A percentile compares a stretch with the other conserved stretches of the same genome.
Evolutionary conservation across 2,888 invertebrate species (phyloP).

Genomic region (Notodromas monacha): DNA sequence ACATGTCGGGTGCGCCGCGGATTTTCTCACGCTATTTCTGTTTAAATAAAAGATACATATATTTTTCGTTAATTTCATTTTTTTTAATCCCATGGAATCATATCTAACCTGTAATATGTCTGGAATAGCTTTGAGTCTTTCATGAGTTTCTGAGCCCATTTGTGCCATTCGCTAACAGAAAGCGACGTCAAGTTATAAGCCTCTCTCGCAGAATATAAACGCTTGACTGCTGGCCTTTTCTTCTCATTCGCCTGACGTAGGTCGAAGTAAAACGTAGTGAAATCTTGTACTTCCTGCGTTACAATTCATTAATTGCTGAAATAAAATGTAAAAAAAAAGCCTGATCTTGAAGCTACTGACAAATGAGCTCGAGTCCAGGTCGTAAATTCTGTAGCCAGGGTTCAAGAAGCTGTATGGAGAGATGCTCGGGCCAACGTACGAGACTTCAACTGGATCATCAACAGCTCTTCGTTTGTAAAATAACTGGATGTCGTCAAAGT

Average conservation of each 20-base stretch:
- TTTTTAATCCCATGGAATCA: no score
- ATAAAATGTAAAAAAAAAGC: no score
- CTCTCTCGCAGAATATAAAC: constrained; percentile 16
- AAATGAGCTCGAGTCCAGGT: constrained; percentile 17
- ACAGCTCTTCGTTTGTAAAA: no score
- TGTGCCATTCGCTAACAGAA: constrained; percentile 15
- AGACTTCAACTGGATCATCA: constrained; percentile 13
- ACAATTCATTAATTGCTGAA: no score
- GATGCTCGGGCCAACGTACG: constrained; percentile 20
- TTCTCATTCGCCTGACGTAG: constrained; percentile 14
- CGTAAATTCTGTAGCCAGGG: constrained; percentile 21
- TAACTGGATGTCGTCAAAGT: constrained; percentile 16
- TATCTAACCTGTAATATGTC: constrained; percentile 10
- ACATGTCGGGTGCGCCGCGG: not conserved
- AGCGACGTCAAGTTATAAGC: constrained; percentile 15
- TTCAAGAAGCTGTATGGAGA: constrained; percentile 20
- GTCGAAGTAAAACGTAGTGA: constrained; percentile 18
- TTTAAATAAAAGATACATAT: no score
- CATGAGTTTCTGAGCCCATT: constrained; percentile 12
- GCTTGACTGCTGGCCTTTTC: constrained; percentile 14
- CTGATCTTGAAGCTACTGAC: no score
- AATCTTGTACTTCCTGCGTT: constrained; percentile 15
- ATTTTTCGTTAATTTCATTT: no score
- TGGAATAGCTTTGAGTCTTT: constrained; percentile 12
- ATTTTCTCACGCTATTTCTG: no score